Evolutionary conservation across 2,888 invertebrate genomes (phyloP).

Genomic region (Folsomia candida): DNA sequence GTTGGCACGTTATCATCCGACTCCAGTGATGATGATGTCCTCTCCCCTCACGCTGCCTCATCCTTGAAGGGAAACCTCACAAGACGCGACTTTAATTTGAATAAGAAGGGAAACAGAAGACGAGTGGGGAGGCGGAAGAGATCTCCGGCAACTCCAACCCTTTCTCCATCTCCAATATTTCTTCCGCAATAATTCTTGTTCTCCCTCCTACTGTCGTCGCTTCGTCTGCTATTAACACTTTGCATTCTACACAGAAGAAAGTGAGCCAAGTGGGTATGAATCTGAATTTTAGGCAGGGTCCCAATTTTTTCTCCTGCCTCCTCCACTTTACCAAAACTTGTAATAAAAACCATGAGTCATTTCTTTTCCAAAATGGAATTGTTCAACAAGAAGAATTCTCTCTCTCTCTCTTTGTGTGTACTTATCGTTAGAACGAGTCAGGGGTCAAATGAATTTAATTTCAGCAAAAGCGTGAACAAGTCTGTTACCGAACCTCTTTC

Average conservation of each 20-base stretch:
- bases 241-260: background rate
- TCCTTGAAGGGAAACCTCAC: background rate
- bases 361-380: background rate
- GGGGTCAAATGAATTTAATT: slow-evolving; percentile 1
- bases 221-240: background rate
- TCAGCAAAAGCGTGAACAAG: slow-evolving; percentile 3
- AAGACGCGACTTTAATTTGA: background rate
- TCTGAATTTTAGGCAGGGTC: background rate
- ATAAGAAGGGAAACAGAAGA: background rate
- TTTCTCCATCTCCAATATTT: slow-evolving; percentile 18
- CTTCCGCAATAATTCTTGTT: slow-evolving; percentile 10
- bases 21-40: background rate
- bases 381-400: background rate
- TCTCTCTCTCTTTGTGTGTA: no score
- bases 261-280: background rate
- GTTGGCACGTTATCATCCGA: background rate
- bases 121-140: background rate
- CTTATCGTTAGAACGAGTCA: no score
- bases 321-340: background rate
- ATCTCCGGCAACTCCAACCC: slow-evolving; percentile 15
- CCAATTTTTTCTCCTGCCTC: background rate
- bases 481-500: background rate
- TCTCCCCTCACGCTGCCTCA: background rate
- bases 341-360: background rate
- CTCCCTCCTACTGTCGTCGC: background rate